A percentile compares a stretch with the other conserved stretches of the same genome.
These are phyloP conservation scores for Lithophane socia DNA, from an alignment of 2,888 invertebrate genomes.

Conservation along the genomic window DNA sequence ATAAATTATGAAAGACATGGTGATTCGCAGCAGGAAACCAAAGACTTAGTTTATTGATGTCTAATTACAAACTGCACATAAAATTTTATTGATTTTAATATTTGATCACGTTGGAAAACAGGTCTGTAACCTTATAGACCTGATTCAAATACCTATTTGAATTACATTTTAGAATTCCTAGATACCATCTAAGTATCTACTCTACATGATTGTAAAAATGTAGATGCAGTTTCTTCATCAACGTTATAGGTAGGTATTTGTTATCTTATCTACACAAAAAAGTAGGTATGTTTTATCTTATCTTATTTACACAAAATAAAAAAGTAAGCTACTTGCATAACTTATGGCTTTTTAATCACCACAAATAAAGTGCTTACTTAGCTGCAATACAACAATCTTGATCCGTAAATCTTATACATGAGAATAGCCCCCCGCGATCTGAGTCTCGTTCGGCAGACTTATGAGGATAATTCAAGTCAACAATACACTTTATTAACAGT, in stretches of 20 bases:
- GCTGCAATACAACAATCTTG: constrained; percentile 44
- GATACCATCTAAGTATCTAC: constrained; percentile 17
- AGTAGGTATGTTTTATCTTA: not conserved
- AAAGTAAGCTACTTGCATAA: constrained; percentile 7
- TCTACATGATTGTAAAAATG: constrained; percentile 2
- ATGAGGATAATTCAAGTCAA: constrained; percentile 89
- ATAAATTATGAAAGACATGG: constrained; percentile 29
- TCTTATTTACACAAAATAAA: not conserved
- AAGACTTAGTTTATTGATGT: constrained; percentile 47
- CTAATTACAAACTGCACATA: constrained; percentile 58
- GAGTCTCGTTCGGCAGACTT: constrained; percentile 81
- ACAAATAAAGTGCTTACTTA: constrained; percentile 56
- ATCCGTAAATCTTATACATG: constrained; percentile 48
- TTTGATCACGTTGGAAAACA: constrained; percentile 55
- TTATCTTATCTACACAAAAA: constrained; percentile 3
- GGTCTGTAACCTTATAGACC: constrained; percentile 18
- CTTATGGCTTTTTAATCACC: constrained; percentile 45
- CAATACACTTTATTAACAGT: constrained; percentile 89
- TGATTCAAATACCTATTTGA: constrained; percentile 26
- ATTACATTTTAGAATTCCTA: constrained; percentile 38
- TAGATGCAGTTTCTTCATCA: not conserved
- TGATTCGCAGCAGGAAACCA: constrained; percentile 59
- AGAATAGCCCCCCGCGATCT: constrained; percentile 74
- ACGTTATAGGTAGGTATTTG: not conserved
- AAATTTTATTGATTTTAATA: constrained; percentile 50